Conservation (phyloP, 2,113 vertebrate species). For the Eptesicus fuscus region DNA sequence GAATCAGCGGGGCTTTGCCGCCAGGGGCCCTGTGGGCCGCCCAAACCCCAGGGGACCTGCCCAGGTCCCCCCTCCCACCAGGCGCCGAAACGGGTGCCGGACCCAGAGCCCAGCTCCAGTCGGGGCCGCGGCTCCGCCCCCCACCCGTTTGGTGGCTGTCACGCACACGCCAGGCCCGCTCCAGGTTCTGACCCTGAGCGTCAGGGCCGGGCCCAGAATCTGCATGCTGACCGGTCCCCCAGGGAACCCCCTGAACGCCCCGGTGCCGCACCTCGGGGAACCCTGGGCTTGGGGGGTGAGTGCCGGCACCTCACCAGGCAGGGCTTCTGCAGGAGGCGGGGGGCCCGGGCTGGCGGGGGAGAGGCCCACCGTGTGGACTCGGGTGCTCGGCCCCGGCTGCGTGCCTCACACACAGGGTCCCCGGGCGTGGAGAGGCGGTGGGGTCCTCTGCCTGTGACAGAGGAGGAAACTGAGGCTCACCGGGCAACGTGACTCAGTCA, state of each 20-base stretch:
- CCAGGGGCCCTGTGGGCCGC: not conserved
- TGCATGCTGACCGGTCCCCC: not conserved
- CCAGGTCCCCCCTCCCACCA: accelerated
- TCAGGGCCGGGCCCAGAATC: not conserved
- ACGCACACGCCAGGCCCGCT: not conserved
- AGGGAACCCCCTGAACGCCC: accelerated
- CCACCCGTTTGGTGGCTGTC: accelerated
- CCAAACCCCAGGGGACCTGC: accelerated
- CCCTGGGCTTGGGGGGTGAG: accelerated
- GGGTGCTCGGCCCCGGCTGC: accelerated
- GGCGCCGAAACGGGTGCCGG: accelerated
- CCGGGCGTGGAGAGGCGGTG: not conserved
- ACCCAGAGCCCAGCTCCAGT: too few species aligned
- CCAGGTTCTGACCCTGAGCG: not conserved
- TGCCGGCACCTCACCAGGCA: not conserved
- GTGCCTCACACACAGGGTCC: accelerated
- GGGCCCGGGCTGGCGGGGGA: not conserved
- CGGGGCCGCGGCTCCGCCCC: accelerated
- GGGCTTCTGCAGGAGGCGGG: not conserved
- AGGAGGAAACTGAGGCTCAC: not conserved
- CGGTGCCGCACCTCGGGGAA: not conserved
- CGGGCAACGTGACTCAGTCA: not conserved
- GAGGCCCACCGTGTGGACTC: accelerated
- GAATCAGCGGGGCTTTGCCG: not conserved
- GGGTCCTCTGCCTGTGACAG: not conserved